Percentiles rank a stretch among this genome's conserved stretches.
phyloP scores from a whole-genome alignment of 2,113 vertebrate genomes.

The Pogona vitticeps region DNA sequence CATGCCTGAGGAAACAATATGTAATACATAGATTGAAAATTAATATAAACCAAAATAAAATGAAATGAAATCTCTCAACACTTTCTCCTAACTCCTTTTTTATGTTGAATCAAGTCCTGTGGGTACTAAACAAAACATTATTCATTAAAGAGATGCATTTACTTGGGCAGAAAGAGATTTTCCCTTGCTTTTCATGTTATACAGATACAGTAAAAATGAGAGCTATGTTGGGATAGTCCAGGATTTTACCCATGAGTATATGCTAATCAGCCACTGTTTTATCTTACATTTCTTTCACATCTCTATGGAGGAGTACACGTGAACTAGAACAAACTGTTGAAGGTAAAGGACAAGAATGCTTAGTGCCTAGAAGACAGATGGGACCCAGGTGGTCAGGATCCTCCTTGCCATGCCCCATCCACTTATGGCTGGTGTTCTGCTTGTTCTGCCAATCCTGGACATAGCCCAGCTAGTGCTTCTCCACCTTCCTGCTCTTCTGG shows the following conservation, averaged over 20 bases:
- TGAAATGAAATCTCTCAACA: constrained; percentile 17
- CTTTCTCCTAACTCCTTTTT: constrained; percentile 55
- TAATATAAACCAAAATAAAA: constrained; percentile 44
- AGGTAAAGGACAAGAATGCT: constrained; percentile 4
- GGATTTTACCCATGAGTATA: neutral
- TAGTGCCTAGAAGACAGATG: neutral
- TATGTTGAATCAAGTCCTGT: constrained; percentile 41
- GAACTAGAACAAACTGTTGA: neutral
- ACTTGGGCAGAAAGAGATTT: neutral
- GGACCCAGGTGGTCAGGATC: too few relatives aligned
- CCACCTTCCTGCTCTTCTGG: too few relatives aligned
- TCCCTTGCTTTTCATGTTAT: neutral
- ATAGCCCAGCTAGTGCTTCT: too few relatives aligned
- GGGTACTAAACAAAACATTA: neutral
- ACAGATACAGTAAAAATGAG: constrained; percentile 16
- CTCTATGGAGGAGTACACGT: neutral
- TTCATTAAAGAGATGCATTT: constrained; percentile 20
- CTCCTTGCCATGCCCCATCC: too few relatives aligned
- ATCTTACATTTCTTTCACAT: neutral
- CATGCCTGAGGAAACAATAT: constrained; percentile 6
- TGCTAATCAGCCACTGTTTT: neutral
- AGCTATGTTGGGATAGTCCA: constrained; percentile 10
- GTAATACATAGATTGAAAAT: constrained; percentile 24
- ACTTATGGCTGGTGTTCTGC: too few relatives aligned
- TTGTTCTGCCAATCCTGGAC: too few relatives aligned